These are phyloP conservation scores for Cryptus armator DNA, from an alignment of 2,888 invertebrate genomes.

Conservation along the genomic window DNA sequence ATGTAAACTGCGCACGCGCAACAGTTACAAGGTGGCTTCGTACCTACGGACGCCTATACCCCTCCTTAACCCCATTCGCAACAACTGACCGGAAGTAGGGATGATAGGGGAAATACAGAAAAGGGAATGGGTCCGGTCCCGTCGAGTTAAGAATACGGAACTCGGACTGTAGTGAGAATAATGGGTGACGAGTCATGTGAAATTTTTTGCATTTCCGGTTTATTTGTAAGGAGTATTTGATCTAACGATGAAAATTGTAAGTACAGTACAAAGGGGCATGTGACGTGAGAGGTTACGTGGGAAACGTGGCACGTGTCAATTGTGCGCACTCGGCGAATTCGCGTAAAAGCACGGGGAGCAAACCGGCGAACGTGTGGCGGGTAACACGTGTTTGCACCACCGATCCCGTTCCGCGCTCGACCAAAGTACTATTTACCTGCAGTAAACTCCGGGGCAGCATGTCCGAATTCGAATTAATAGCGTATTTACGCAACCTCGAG, in stretches of 20 bases:
- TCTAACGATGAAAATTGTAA: conserved; percentile 5
- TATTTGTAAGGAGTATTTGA: too few relatives aligned
- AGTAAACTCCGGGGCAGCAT: conserved; percentile 61
- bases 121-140: too few relatives aligned
- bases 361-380: conserved; percentile 31
- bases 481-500: conserved; percentile 16
- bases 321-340: conserved; percentile 30
- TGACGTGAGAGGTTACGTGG: conserved; percentile 13
- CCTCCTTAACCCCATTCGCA: too few relatives aligned
- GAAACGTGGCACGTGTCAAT: conserved; percentile 21
- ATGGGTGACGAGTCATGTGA: too few relatives aligned
- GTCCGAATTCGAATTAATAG: conserved; percentile 69
- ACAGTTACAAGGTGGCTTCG: too few relatives aligned
- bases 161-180: too few relatives aligned
- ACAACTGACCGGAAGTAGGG: too few relatives aligned
- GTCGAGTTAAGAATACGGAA: too few relatives aligned
- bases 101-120: too few relatives aligned
- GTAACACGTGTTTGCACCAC: conserved; percentile 66
- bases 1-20: too few relatives aligned
- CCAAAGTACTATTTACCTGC: conserved; percentile 67
- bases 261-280: neutral
- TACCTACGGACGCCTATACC: too few relatives aligned
- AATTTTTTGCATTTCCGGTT: too few relatives aligned
- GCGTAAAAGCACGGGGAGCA: conserved; percentile 2
- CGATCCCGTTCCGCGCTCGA: conserved; percentile 46